These are phyloP conservation scores for Montipora cactus DNA, from an alignment of 64 coral and sea anemone genomes.

Conservation along the genomic window DNA sequence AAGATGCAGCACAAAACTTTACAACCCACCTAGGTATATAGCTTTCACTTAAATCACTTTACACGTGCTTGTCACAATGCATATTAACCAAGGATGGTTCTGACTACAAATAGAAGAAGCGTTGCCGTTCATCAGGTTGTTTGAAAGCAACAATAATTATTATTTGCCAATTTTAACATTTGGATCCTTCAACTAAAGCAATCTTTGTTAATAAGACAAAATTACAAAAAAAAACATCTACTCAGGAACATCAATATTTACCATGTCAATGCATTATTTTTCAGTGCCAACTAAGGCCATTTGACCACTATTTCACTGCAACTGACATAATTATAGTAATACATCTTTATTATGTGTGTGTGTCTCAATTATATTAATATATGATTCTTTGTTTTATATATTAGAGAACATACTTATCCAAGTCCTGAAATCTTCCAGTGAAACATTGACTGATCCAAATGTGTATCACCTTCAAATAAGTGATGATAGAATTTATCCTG, in stretches of 20 bases:
- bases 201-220: not conserved
- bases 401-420: not conserved
- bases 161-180: not conserved
- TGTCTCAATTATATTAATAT: not conserved
- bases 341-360: not conserved
- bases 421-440: not conserved
- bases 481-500: conserved; percentile 19
- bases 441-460: not conserved
- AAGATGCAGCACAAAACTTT: not conserved
- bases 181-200: not conserved
- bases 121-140: not conserved
- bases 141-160: not conserved
- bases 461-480: not conserved
- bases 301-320: not conserved
- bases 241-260: not conserved
- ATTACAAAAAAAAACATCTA: not conserved
- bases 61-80: not conserved
- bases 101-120: not conserved
- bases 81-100: not conserved
- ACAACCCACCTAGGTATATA: not conserved
- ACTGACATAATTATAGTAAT: not conserved
- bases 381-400: not conserved
- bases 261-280: not conserved
- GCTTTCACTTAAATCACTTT: not conserved
- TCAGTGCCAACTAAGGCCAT: not conserved